Evolutionary conservation across 2,888 invertebrate genomes (phyloP).

Genomic region (Mactromeris polynyma): DNA sequence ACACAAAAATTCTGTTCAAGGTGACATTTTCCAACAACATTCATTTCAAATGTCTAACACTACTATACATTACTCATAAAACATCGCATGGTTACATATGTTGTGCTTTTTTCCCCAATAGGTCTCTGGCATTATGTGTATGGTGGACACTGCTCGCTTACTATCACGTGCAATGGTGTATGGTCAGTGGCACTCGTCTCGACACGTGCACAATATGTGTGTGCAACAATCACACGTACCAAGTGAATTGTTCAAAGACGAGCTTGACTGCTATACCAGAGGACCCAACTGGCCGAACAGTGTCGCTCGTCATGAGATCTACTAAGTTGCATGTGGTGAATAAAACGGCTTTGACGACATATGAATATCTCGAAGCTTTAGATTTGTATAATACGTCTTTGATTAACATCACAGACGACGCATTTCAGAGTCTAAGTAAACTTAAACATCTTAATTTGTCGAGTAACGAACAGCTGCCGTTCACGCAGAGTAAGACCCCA

Average conservation of each 20-base stretch:
- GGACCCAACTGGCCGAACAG: neutral
- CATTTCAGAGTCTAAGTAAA: neutral
- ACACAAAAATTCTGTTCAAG: too few relatives aligned
- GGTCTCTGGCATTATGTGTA: too few relatives aligned
- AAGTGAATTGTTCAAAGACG: constrained; percentile 14
- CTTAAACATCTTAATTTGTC: constrained; percentile 41
- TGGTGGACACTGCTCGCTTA: too few relatives aligned
- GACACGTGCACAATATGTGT: too few relatives aligned
- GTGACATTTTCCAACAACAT: too few relatives aligned
- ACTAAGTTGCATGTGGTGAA: neutral
- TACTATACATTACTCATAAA: too few relatives aligned
- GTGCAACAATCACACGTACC: too few relatives aligned
- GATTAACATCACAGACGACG: neutral
- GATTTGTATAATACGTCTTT: constrained; percentile 19
- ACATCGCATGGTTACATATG: too few relatives aligned
- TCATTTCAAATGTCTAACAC: too few relatives aligned
- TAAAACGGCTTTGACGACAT: neutral
- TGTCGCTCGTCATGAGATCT: constrained; percentile 12
- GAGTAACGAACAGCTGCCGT: constrained; percentile 29
- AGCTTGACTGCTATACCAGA: neutral
- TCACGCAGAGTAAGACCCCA: constrained; percentile 28
- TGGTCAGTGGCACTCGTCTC: too few relatives aligned
- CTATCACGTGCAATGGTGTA: too few relatives aligned
- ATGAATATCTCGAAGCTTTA: neutral
- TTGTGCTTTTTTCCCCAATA: too few relatives aligned